These are phyloP conservation scores for Progne subis DNA, from an alignment of 2,113 vertebrate genomes.

Conservation along the genomic window DNA sequence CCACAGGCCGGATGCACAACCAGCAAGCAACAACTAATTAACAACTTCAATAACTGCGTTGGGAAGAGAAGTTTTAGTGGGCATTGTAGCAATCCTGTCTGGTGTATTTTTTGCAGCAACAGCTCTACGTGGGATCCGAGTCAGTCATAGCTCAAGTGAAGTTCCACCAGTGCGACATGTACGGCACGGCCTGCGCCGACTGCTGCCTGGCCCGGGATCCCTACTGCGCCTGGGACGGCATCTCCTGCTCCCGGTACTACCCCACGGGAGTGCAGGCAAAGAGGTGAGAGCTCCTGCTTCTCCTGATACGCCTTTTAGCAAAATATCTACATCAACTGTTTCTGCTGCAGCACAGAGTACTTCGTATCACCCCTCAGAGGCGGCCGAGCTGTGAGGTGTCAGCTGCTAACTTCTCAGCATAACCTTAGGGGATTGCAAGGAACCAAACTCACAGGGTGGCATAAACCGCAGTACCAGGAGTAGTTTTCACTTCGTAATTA, in stretches of 20 bases:
- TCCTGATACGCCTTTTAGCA: rapidly evolving
- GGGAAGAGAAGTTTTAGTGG: not conserved
- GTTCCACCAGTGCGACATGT: conserved; percentile 93
- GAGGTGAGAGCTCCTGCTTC: conserved; percentile 74
- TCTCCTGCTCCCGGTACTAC: conserved; percentile 90
- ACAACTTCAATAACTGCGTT: not conserved
- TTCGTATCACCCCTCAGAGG: rapidly evolving
- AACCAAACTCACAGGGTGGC: not conserved
- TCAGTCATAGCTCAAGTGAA: conserved; percentile 85
- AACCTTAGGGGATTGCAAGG: not conserved
- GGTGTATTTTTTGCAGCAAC: conserved; percentile 81
- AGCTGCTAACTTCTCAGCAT: not conserved
- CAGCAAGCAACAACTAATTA: rapidly evolving
- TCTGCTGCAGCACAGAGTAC: not conserved
- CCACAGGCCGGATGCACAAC: not conserved
- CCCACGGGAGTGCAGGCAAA: conserved; percentile 86
- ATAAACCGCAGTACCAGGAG: not conserved
- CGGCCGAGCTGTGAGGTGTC: not conserved
- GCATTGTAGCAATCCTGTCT: not conserved
- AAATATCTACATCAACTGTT: not conserved
- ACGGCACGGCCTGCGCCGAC: conserved; percentile 92
- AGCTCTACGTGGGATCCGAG: conserved; percentile 89
- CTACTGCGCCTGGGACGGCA: conserved; percentile 96
- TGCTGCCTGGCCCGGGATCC: conserved; percentile 96
- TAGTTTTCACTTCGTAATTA: not conserved